Evolutionary conservation across 2,888 invertebrate genomes (phyloP), one percentile per base, ranked within the genome.

Genomic region (Teleiodes luculella): DNA sequence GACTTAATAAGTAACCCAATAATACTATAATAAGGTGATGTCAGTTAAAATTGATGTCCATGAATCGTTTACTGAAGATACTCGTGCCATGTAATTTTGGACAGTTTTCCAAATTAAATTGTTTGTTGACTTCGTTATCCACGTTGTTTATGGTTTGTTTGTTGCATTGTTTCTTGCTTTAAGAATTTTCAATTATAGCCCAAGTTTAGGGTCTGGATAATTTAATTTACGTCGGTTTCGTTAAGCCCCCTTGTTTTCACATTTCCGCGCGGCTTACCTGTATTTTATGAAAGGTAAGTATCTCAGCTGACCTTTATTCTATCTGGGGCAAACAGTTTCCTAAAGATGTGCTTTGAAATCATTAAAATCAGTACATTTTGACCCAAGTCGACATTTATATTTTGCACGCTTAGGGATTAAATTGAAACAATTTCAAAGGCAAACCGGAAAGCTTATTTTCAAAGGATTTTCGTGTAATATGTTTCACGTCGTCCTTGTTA

Each of bases 241-340:
- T 72, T 66, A 67, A 65, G 54, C 57, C 48, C 54, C 66, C 64
- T 66, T 47, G 35, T 47, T 14, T 13, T 33, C 31, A 47, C 47
- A 37, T 49, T 49, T 49, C 36, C 49, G 18, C 6, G 36, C 2
- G 49, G 49, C 24, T 37, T 14, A 49, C 37, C 28, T 48, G 33
- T 36, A 37, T 49, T 24, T 49, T 24, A 49, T 49, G 49, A 49
- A 49, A 48, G 37, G 49, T 24, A 49, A 49, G 49, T 24, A 49
- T 37, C 37, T 20, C 43, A 3, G 24, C 28, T 31, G 46, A 31
- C 46, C 46, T 37, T 35, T 48, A 11, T 43, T 43, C n/a, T 28
- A 43, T 43, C 43, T 43, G 43, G 43, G 43, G 24, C 43, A 43
- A 41, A 43, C 28, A 28, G 11, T 43, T 28, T 28, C 24, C 43